A percentile compares a stretch with the other conserved stretches of the same genome.
Evolutionary conservation across 2,113 vertebrate species (phyloP).

Genomic region (Mesoclemmys tuberculata): DNA sequence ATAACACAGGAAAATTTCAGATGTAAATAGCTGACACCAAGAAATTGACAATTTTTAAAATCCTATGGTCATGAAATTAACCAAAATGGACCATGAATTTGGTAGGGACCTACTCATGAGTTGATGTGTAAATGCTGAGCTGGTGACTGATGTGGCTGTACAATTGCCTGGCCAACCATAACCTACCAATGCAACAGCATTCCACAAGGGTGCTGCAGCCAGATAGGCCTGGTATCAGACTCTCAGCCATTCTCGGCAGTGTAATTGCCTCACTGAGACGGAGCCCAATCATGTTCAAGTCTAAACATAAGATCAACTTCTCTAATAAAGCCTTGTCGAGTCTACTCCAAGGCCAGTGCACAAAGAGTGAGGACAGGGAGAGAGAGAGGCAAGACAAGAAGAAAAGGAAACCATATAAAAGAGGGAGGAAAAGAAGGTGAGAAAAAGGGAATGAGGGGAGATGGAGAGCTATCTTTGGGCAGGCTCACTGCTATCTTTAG

Average conservation of each 20-base stretch:
- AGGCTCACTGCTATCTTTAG: background rate
- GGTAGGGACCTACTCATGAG: too few species aligned
- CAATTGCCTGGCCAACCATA: background rate
- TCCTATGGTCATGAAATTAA: too few species aligned
- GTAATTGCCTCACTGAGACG: fast-evolving
- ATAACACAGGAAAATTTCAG: too few species aligned
- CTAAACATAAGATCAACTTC: background rate
- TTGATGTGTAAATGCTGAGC: background rate
- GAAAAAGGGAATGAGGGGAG: background rate
- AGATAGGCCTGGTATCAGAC: background rate
- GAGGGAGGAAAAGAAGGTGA: background rate
- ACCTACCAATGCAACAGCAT: fast-evolving
- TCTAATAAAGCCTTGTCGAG: background rate
- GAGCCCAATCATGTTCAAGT: background rate
- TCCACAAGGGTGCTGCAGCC: background rate
- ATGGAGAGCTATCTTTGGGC: background rate
- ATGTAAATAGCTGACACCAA: too few species aligned
- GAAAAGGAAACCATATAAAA: fast-evolving
- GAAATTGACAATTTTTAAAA: too few species aligned
- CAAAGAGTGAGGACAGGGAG: background rate
- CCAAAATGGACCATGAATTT: too few species aligned
- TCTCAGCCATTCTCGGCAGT: background rate
- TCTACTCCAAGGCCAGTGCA: fast-evolving
- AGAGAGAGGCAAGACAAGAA: background rate
- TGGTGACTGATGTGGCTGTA: fast-evolving